Percentiles rank a stretch among this genome's conserved stretches.
These are phyloP conservation scores for Podarcis raffonei DNA, from an alignment of 2,113 vertebrate genomes.

Conservation along the genomic window DNA sequence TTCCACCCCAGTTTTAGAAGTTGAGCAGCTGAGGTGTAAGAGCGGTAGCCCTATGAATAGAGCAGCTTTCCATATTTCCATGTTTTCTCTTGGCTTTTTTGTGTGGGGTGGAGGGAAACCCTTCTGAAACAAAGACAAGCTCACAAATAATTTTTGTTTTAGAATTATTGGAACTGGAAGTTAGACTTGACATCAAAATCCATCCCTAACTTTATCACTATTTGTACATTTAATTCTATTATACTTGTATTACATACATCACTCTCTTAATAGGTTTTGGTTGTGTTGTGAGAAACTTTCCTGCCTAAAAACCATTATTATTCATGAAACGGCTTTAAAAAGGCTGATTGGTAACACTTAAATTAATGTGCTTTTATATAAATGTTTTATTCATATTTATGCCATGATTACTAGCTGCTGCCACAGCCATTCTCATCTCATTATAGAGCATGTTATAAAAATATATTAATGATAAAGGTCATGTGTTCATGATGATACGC, in stretches of 20 bases:
- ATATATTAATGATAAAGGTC: not conserved
- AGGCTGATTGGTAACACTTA: slow-evolving; percentile 27
- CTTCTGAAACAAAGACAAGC: not conserved
- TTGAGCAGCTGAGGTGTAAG: no score
- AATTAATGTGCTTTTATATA: slow-evolving; percentile 39
- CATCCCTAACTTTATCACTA: slow-evolving; percentile 21
- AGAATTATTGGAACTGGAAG: not conserved
- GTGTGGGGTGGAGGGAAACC: not conserved
- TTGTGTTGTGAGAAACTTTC: slow-evolving; percentile 6
- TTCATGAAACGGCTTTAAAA: slow-evolving; percentile 28
- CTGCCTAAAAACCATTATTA: slow-evolving; percentile 35
- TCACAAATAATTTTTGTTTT: not conserved
- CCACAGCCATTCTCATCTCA: not conserved
- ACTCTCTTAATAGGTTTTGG: slow-evolving; percentile 34
- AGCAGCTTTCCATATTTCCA: no score
- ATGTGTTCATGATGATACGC: not conserved
- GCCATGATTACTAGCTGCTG: slow-evolving; percentile 31
- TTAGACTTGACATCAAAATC: slow-evolving; percentile 30
- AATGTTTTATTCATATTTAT: slow-evolving; percentile 44
- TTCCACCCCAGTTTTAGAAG: no score
- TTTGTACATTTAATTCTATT: slow-evolving; percentile 24
- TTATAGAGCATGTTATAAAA: slow-evolving; percentile 36
- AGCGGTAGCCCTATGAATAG: no score
- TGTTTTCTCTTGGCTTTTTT: no score
- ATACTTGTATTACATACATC: not conserved